A percentile compares a stretch with the other conserved stretches of the same genome.
Conservation (phyloP, 2,113 vertebrate species). For the Bujurquina vittata region DNA sequence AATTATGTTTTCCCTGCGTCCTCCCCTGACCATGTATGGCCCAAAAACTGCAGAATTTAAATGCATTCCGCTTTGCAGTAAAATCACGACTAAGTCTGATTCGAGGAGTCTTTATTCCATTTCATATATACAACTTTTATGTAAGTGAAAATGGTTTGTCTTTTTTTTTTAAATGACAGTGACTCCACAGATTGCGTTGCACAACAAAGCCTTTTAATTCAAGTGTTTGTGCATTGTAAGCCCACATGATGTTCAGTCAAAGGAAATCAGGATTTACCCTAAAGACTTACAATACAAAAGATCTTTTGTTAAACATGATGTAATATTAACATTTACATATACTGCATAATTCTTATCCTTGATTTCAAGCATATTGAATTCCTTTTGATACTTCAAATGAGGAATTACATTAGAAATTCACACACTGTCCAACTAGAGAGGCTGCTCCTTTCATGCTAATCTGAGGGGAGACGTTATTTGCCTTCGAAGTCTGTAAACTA, state of each 20-base stretch:
- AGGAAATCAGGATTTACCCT: neutral
- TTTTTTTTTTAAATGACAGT: constrained; percentile 3
- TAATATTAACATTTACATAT: neutral
- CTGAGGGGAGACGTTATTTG: neutral
- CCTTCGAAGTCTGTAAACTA: constrained; percentile 9
- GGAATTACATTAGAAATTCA: neutral
- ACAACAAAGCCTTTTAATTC: constrained; percentile 12
- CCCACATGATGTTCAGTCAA: neutral
- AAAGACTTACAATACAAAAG: neutral
- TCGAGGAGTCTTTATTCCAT: constrained; percentile 50
- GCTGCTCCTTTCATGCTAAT: constrained; percentile 21
- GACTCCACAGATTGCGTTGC: constrained; percentile 3
- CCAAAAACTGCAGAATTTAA: constrained; percentile 66
- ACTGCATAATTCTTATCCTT: neutral
- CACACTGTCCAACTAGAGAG: neutral
- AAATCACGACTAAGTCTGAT: constrained; percentile 43
- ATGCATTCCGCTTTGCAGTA: constrained; percentile 56
- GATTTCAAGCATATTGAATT: constrained; percentile 19
- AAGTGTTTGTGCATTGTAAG: neutral
- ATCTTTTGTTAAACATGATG: neutral
- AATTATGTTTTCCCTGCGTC: constrained; percentile 78
- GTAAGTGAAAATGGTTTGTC: constrained; percentile 12
- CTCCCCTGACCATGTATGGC: constrained; percentile 62
- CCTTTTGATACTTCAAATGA: neutral
- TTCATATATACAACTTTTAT: constrained; percentile 41